Evolutionary conservation across 2,797 vertebrate species (phyloP).

Genomic region (Cuculus canorus): DNA sequence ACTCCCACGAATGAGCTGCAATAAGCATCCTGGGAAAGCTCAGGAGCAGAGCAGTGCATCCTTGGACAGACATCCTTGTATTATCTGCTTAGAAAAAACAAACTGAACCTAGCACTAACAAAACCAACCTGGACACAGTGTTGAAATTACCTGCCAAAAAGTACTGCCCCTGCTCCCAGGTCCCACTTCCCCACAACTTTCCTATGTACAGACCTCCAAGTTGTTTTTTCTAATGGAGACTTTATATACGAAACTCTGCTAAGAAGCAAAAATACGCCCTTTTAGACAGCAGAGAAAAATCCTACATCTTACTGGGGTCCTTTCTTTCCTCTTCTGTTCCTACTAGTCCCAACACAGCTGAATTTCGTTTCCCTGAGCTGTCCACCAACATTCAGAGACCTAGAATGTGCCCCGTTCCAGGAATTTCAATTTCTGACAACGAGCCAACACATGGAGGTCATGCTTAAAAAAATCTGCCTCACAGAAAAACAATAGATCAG

Average conservation of each 20-base stretch:
- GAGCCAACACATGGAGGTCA: constrained; percentile 53
- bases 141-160: not conserved
- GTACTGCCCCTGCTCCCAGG: not conserved
- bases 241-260: not conserved
- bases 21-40: not conserved
- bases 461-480: constrained; percentile 38
- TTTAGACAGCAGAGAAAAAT: not conserved
- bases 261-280: not conserved
- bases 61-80: not conserved
- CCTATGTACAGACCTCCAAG: not conserved
- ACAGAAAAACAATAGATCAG: constrained; percentile 43
- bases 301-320: not conserved
- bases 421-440: constrained; percentile 50
- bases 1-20: not conserved
- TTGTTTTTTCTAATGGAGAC: not conserved
- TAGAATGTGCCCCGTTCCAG: constrained; percentile 55
- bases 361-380: constrained; percentile 49
- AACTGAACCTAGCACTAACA: not conserved
- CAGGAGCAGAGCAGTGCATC: not conserved
- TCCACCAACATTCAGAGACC: constrained; percentile 48
- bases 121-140: not conserved
- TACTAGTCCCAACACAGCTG: constrained; percentile 30
- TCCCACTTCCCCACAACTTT: not conserved
- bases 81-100: not conserved
- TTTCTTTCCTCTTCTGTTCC: not conserved